These are phyloP conservation scores for Drosophila helvetica DNA, from an alignment of 2,888 invertebrate genomes.

Conservation along the genomic window DNA sequence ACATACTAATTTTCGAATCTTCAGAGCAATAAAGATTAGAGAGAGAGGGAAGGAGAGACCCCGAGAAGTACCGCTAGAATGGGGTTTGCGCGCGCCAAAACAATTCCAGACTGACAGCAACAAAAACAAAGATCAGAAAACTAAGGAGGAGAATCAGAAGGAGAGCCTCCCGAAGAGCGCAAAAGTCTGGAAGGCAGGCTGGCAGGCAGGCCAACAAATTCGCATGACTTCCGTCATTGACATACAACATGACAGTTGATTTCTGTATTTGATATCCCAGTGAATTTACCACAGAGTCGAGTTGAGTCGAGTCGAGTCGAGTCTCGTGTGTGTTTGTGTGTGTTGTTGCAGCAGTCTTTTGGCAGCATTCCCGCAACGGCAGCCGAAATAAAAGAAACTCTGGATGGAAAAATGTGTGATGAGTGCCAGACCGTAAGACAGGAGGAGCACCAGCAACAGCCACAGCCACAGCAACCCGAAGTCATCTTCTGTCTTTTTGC, in stretches of 20 bases:
- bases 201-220: slow-evolving; percentile 41
- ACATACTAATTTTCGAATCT: slow-evolving; percentile 55
- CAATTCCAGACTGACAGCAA: slow-evolving; percentile 33
- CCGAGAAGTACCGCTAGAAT: slow-evolving; percentile 35
- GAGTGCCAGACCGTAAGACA: slow-evolving; percentile 51
- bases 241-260: slow-evolving; percentile 82
- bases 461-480: slow-evolving; percentile 16
- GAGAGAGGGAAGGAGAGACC: slow-evolving; percentile 8
- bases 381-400: slow-evolving; percentile 18
- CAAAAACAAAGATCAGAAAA: slow-evolving; percentile 25
- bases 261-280: slow-evolving; percentile 81
- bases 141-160: slow-evolving; percentile 13
- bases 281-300: slow-evolving; percentile 71
- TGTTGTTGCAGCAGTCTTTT: slow-evolving; percentile 9
- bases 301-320: not conserved
- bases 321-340: slow-evolving; percentile 35
- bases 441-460: slow-evolving; percentile 37
- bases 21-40: slow-evolving; percentile 52
- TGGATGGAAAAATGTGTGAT: slow-evolving; percentile 35
- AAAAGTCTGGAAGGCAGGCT: not conserved
- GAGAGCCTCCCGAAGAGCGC: not conserved
- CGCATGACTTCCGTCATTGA: slow-evolving; percentile 81
- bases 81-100: slow-evolving; percentile 42
- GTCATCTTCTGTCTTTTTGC: slow-evolving; percentile 34
- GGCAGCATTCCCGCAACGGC: slow-evolving; percentile 17